Evolutionary conservation across 2,797 vertebrate species (phyloP), one percentile per base, ranked within the genome.

Genomic region (Ispidina picta): DNA sequence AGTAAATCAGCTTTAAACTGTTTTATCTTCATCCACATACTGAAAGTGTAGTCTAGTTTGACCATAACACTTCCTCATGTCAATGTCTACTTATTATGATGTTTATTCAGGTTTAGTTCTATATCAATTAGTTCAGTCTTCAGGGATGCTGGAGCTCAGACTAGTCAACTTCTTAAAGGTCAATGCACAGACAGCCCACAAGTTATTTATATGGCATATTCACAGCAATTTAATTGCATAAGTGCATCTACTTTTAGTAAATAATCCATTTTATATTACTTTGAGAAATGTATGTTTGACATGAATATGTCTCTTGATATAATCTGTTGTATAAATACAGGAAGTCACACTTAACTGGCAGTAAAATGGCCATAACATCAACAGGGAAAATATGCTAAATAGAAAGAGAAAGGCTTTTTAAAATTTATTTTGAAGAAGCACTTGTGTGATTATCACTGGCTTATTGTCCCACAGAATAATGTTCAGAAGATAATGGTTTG

Each of bases 131-230:
- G 11, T 81, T 86, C 35, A 59, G 31, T 81, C 52, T 83, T 83
- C 63, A 86, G 63, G 44, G 77, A 60, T 82, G 28, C 20, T 88
- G 14, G 18, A 83, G 39, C 29, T 52, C 28, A 91, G 33, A 78
- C 31, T 60, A 54, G 49, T 49, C 64, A 75, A 39, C 9, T 66
- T 81, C 88, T 62, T 66, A 88, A 83, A 92, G 70, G 80, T 88
- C 88, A 86, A 12, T 35, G 28, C 63, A 73, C n/a, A 92, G 19
- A 21, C 25, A 41, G 12, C 83, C 31, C 83, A 18, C 12, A 44
- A 75, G 12, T 70, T 81, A 78, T 63, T 89, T 81, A 86, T 49
- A 75, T 4, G 59, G 60, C 86, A 88, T 76, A 92, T 78, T 92
- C 80, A 79, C 33, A 44, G 25, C 8, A 73, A 91, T 84, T 75